A percentile compares a stretch with the other conserved stretches of the same genome.
Conservation (phyloP, 2,888 invertebrate species). For the Trachelus troglodyta region DNA sequence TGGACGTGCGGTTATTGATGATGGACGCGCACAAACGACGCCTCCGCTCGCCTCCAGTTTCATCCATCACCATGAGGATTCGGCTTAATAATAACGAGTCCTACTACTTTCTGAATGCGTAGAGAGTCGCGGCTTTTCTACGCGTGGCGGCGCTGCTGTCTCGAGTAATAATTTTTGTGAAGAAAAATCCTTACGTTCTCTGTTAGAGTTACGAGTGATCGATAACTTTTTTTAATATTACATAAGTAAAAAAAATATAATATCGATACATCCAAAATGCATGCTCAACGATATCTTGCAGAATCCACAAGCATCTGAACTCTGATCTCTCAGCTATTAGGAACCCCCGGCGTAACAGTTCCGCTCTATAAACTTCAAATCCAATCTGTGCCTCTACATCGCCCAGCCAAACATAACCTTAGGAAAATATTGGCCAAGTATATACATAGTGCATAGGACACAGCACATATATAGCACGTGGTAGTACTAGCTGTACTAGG, state of each 20-base stretch:
- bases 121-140: too few species aligned
- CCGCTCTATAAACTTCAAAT: slow-evolving; percentile 65
- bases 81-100: slow-evolving; percentile 5
- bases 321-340: not conserved
- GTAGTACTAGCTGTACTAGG: not conserved
- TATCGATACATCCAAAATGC: too few species aligned
- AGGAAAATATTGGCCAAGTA: slow-evolving; percentile 58
- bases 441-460: slow-evolving; percentile 18
- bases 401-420: slow-evolving; percentile 54
- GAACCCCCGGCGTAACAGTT: slow-evolving; percentile 42
- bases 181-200: too few species aligned
- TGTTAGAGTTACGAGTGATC: too few species aligned
- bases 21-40: slow-evolving; percentile 45
- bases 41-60: slow-evolving; percentile 20
- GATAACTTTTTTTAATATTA: too few species aligned
- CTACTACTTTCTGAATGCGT: not conserved
- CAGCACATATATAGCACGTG: slow-evolving; percentile 7
- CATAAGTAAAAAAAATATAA: too few species aligned
- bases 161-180: too few species aligned
- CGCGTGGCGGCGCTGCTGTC: too few species aligned
- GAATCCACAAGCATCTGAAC: too few species aligned
- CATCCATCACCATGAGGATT: slow-evolving; percentile 26
- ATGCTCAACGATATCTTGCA: too few species aligned
- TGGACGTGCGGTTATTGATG: slow-evolving; percentile 40
- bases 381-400: slow-evolving; percentile 63